A percentile compares a stretch with the other conserved stretches of the same genome.
Conservation (phyloP, 2,797 vertebrate genomes). For the Acridotheres tristis region DNA sequence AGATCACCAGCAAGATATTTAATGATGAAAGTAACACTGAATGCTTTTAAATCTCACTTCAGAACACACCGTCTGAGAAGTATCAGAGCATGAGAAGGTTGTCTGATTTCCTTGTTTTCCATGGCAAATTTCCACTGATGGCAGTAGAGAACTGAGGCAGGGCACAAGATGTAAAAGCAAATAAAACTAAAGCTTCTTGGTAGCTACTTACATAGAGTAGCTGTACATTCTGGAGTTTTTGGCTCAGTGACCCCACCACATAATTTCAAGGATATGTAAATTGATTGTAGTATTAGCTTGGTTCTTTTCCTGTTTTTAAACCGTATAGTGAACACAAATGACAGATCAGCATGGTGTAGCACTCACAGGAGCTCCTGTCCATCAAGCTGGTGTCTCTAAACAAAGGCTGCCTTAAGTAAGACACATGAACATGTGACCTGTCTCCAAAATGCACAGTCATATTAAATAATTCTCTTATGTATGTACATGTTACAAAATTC, state of each 20-base stretch:
- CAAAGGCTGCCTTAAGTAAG: constrained; percentile 19
- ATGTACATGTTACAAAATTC: constrained; percentile 26
- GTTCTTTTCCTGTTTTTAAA: neutral
- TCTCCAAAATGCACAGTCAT: constrained; percentile 52
- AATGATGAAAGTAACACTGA: constrained; percentile 11
- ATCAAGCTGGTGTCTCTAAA: neutral
- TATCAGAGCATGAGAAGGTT: neutral
- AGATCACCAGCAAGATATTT: neutral
- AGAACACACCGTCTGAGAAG: neutral
- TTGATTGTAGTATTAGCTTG: neutral
- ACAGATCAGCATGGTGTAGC: neutral
- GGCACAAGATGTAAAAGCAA: neutral
- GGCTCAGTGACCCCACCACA: constrained; percentile 20
- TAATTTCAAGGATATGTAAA: neutral
- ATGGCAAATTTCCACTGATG: neutral
- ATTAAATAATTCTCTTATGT: constrained; percentile 44
- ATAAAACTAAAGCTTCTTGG: neutral
- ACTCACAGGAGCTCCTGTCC: constrained; percentile 28
- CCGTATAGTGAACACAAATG: neutral
- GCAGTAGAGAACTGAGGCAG: neutral
- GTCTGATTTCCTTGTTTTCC: neutral
- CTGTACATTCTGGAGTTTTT: neutral
- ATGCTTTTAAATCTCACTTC: neutral
- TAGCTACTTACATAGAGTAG: neutral
- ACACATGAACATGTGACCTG: neutral